Evolutionary conservation across 2,113 vertebrate species (phyloP), one percentile per base, ranked within the genome.

Genomic region (Eolophus roseicapilla): DNA sequence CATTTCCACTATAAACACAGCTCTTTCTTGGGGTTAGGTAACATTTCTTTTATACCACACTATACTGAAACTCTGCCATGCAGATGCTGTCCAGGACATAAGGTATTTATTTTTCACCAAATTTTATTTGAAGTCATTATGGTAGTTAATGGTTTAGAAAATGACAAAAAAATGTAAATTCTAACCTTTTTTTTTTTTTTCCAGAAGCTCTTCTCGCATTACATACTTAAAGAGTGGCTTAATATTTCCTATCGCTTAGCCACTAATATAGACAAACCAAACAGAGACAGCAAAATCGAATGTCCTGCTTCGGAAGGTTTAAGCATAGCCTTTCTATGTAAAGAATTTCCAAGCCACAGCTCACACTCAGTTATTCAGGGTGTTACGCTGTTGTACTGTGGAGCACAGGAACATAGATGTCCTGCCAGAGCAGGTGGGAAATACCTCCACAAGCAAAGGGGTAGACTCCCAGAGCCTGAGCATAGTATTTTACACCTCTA

Each of bases 101-200:
- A 81, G 44, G 27, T 39, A 88, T 78, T 93, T 89, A 31, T 93
- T 94, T 92, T 88, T 76, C 60, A 75, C 33, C 53, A 80, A 7
- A 31, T 91, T 84, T 86, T 77, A 43, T 93, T 82, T 89, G 43
- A 85, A 93, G 43, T 57, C n/a, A 65, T 91, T 88, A 33, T n/a
- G 63, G 70, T 65, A 86, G 29, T 76, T 90, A 76, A 84, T 80
- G 53, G 68, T 88, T 88, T 93, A 91, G 24, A 76, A 75, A 85
- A 95, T 39, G 37, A 37, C 13, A 53, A 76, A 93, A 93, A 89
- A 92, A 80, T 17, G 17, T 49, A 78, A 81, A 86, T 78, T 77
- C 53, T 69, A 67, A 60, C 68, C 23, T 74, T n/a, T 78, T 44
- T 64, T 37, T 37, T 37, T 37, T 47, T 83, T 79, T 39, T 21